Base-by-base conservation (phyloP, 2,888 invertebrate genomes). In the Tipula confusa region DNA sequence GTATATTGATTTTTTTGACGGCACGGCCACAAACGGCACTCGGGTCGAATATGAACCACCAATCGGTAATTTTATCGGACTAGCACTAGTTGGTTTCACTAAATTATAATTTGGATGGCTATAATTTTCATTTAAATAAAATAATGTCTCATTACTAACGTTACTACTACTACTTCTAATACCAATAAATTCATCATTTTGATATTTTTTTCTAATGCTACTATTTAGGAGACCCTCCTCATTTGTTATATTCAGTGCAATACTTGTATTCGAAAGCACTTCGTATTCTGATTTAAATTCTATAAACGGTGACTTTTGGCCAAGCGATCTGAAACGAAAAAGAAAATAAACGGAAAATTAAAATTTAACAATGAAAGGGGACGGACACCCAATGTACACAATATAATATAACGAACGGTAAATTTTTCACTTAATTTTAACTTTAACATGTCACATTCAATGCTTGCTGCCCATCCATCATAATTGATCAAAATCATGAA, bases 281-380 rank as follows among this genome's bases (percentile, higher is more conserved):
- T 89, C 89, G 11, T 87, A 86, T 38, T 89, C 88, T 33, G 87
- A 87, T 80, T 87, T 87, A 84, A 89, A 89, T 85, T 89, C 88
- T 84, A 89, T 89, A 83, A 89, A 89, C 1, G 89, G 89, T 38
- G 89, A 89, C 85, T 88, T 88, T 5, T 89, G 83, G 1, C 89
- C 89, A n/a, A 89, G 86, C 15, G 87, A 88, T 84, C 89, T 89
- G 85, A 1, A 87, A 87, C 24, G 15, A 84, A 79, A 84, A 29
- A 79, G 11, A 84, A 84, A 48, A 83, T 83, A 83, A 82, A 82
- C 79, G 81, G 1, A 28, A 11, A 83, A 83, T 82, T 82, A 83
- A 38, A 79, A 38, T 29, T 64, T 29, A 29, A 80, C 29, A 29
- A 29, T n/a, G 64, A 6, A 28, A 28, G 80, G 15, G 24, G 29